phyloP scores from a whole-genome alignment of 2,113 vertebrate species.

The Pica pica region DNA sequence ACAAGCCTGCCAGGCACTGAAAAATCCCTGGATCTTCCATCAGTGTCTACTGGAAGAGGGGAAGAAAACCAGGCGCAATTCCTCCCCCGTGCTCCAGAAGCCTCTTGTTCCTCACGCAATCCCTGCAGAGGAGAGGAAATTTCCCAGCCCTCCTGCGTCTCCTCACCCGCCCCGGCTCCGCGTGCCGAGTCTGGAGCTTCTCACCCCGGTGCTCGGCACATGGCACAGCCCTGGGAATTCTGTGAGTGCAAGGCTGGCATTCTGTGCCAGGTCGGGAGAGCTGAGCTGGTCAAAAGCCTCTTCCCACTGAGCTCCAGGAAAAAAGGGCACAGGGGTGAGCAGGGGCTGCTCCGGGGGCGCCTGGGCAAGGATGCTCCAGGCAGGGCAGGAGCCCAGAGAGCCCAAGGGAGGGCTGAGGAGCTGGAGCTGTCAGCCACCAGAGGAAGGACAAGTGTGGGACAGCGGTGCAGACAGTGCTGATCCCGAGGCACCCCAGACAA shows the following conservation, averaged over 20 bases:
- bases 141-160: background rate
- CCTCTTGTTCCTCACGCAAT: background rate
- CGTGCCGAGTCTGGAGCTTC: background rate
- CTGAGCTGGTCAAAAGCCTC: background rate
- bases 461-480: too few species aligned
- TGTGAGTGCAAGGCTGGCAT: background rate
- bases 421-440: too few species aligned
- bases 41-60: background rate
- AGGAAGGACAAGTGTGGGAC: too few species aligned
- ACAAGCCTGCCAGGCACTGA: rapidly evolving
- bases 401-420: background rate
- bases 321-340: background rate
- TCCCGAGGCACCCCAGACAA: background rate
- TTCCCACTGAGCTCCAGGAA: background rate
- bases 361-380: too few species aligned
- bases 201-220: background rate
- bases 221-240: background rate
- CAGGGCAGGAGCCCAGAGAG: background rate
- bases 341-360: background rate
- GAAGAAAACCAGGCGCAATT: rapidly evolving
- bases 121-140: background rate
- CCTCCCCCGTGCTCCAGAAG: background rate
- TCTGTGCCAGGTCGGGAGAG: background rate
- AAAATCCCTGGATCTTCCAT: rapidly evolving
- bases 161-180: background rate